Base-by-base conservation (phyloP, 2,888 invertebrate species). In the Troides oblongomaculatus region DNA sequence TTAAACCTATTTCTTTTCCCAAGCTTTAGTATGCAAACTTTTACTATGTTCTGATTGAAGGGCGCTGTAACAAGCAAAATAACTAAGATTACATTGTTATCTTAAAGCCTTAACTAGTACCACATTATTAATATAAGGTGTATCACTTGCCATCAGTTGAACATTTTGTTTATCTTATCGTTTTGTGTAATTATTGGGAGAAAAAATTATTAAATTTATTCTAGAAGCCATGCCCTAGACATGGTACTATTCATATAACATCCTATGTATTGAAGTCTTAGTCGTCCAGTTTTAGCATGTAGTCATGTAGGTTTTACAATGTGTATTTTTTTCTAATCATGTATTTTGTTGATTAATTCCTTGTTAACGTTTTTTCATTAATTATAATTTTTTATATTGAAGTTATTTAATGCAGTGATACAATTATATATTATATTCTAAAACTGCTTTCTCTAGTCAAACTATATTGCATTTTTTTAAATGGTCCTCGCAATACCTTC, bases 201-300 rank as follows among this genome's bases (percentile, higher is more conserved):
- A 43, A 12, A 46, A 30, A n/a, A 1, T 39, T 0, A 46, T 56
- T 30, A 64, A 53, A 64, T 60, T 21, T 23, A 21, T 56, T 63
- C 23, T 39, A 63, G n/a, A 12, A 53, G 25, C n/a, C 57, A 60
- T 57, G 64, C 60, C 56, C 56, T 66, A n/a, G 21, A 36, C 65
- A 62, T 25, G 58, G 53, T 36, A 59, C 2, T 60, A 68, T 69
- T 43, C 58, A 66, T 56, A 39, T 66, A 64, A 64, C 70, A 66
- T 70, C 70, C 70, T 23, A 43, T 62, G 64, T 61, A 14, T 23
- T 30, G 59, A 70, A 66, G 25, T 56, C 64, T 64, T 36, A 67
- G 57, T 70, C 70, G 70, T 70, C 70, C 70, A 70, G 46, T 70
- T 21, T 66, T 70, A 70, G 63, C 50, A 56, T 62, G 18, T 66